A percentile compares a stretch with the other conserved stretches of the same genome.
Conservation (phyloP, 2,888 invertebrate species). For the Ectemnius cavifrons region DNA sequence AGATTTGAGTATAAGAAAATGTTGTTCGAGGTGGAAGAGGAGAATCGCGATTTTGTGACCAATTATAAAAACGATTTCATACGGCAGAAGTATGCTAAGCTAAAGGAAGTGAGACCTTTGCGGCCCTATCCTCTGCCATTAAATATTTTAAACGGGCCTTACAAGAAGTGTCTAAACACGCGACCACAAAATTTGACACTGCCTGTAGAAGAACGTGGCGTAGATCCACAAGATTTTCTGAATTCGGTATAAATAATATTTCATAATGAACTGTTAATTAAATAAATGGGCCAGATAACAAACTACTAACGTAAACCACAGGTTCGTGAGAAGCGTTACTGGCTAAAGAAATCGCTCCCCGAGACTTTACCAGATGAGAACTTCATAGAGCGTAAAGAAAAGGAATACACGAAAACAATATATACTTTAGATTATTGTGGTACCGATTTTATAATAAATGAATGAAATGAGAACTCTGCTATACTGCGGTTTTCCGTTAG, state of each 20-base stretch:
- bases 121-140: conserved; percentile 44
- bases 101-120: conserved; percentile 26
- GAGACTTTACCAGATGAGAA: conserved; percentile 54
- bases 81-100: conserved; percentile 26
- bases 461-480: too few species aligned
- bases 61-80: conserved; percentile 60
- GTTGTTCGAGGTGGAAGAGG: conserved; percentile 65
- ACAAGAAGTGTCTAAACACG: conserved; percentile 54
- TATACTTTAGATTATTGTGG: conserved; percentile 61
- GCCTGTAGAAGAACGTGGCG: conserved; percentile 48
- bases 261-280: not conserved
- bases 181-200: conserved; percentile 47
- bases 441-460: not conserved
- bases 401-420: conserved; percentile 48
- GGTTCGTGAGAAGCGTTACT: conserved; percentile 52
- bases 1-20: conserved; percentile 36
- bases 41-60: conserved; percentile 69
- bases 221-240: conserved; percentile 55
- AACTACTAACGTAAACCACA: conserved; percentile 40
- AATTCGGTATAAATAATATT: conserved; percentile 44
- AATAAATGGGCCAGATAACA: conserved; percentile 8
- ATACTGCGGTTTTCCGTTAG: not conserved
- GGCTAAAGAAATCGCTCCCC: conserved; percentile 47
- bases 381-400: conserved; percentile 56
- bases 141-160: conserved; percentile 61